phyloP scores from a whole-genome alignment of 2,888 invertebrate species.

The Macrostomum cliftonense region DNA sequence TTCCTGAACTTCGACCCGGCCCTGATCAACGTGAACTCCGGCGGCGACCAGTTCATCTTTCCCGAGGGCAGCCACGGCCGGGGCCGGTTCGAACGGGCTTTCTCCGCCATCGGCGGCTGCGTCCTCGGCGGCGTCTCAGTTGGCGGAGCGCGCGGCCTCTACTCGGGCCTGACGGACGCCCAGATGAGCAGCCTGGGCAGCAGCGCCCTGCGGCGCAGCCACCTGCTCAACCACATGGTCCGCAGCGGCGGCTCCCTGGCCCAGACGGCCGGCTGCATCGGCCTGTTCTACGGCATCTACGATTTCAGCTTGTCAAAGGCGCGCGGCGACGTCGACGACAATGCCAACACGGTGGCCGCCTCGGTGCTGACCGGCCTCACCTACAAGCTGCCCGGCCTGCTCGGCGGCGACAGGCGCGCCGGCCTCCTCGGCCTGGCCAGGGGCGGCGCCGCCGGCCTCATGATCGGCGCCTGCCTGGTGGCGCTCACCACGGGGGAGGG shows the following conservation, averaged over 20 bases:
- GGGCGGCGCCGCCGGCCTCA: no score
- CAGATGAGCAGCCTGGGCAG: background rate
- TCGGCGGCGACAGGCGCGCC: no score
- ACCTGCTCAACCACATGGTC: conserved; percentile 5
- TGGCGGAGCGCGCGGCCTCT: conserved; percentile 2
- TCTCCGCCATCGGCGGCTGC: conserved; percentile 3
- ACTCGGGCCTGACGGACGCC: background rate
- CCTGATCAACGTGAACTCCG: no score
- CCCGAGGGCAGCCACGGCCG: background rate
- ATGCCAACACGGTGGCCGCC: background rate
- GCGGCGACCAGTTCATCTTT: conserved; percentile 1
- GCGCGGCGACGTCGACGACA: conserved; percentile 1
- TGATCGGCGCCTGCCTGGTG: no score
- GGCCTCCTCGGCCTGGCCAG: no score
- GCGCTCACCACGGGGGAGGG: no score
- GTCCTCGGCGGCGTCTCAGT: background rate
- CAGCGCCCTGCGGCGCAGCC: background rate
- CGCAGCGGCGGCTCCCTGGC: conserved; percentile 1
- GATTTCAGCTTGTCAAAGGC: conserved; percentile 1
- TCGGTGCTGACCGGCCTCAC: background rate
- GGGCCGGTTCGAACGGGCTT: conserved; percentile 3
- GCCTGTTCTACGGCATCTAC: conserved; percentile 4
- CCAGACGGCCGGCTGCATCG: conserved; percentile 4
- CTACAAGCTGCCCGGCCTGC: conserved; percentile 1
- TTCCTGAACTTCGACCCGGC: no score